Conservation (phyloP, 2,113 vertebrate species). For the Caranx melampygus region DNA sequence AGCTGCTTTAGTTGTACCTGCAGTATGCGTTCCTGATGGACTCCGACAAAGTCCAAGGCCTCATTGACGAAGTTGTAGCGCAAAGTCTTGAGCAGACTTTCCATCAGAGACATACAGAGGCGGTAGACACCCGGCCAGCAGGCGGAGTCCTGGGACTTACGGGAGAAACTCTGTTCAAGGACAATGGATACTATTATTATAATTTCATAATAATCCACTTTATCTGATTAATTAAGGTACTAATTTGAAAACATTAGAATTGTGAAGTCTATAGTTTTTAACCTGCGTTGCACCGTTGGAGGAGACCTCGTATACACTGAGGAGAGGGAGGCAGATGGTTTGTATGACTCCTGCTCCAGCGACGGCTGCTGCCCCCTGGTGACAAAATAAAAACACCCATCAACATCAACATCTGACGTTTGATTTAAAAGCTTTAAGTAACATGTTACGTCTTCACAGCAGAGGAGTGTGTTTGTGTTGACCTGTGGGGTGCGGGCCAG, state of each 20-base stretch:
- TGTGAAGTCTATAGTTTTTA: neutral
- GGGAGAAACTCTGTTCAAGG: constrained; percentile 84
- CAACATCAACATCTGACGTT: neutral
- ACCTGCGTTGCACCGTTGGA: constrained; percentile 90
- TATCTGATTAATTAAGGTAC: too few relatives aligned
- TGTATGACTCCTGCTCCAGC: constrained; percentile 94
- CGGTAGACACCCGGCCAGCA: constrained; percentile 97
- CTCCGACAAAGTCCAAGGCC: constrained; percentile 95
- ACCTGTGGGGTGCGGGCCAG: constrained; percentile 96
- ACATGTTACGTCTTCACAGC: neutral
- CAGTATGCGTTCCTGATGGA: constrained; percentile 96
- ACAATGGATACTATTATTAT: neutral
- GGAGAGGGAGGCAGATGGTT: constrained; percentile 94
- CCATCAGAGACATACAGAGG: constrained; percentile 95
- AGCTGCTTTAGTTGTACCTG: constrained; percentile 83
- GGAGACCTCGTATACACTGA: constrained; percentile 94
- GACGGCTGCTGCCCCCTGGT: constrained; percentile 92
- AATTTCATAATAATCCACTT: neutral
- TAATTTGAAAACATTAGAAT: too few relatives aligned
- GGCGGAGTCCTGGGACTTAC: constrained; percentile 91
- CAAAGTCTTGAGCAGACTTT: constrained; percentile 94
- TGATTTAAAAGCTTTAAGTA: neutral
- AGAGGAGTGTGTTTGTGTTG: constrained; percentile 20
- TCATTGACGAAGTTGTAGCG: constrained; percentile 96
- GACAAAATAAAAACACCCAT: neutral